These are phyloP conservation scores for Hirundichthys speculiger DNA, from an alignment of 2,113 vertebrate species.

Conservation along the genomic window DNA sequence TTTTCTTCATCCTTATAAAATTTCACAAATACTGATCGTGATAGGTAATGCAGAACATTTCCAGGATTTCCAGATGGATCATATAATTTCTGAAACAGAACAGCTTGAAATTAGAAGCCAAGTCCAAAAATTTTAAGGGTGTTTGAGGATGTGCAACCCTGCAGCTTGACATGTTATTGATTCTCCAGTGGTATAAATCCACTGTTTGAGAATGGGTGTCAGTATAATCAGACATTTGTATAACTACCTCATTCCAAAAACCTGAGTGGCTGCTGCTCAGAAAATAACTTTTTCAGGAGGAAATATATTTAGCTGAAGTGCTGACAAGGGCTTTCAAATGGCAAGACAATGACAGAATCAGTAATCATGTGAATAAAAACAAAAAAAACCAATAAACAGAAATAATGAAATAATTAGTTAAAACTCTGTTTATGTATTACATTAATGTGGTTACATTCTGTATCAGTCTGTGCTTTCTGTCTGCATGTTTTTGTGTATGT, in stretches of 20 bases:
- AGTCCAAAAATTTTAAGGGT: background rate
- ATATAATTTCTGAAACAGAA: constrained; percentile 11
- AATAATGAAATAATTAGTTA: no score
- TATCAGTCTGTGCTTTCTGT: background rate
- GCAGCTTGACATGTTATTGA: constrained; percentile 1
- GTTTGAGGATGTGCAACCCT: constrained; percentile 1
- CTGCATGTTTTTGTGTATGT: constrained; percentile 12
- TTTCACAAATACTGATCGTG: constrained; percentile 16
- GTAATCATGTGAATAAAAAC: background rate
- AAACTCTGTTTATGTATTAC: no score
- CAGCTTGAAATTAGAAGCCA: constrained; percentile 9
- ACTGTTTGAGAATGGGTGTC: constrained; percentile 2
- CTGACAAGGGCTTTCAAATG: background rate
- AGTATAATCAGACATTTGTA: background rate
- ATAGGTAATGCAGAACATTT: constrained; percentile 26
- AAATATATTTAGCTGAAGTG: constrained; percentile 22
- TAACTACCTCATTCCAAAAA: background rate
- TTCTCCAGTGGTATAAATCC: background rate
- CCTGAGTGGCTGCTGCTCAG: no score
- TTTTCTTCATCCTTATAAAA: background rate
- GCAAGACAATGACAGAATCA: constrained; percentile 26
- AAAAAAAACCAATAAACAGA: no score
- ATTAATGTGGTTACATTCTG: no score
- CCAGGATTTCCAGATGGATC: constrained; percentile 40
- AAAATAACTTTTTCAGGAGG: constrained; percentile 14